phyloP scores from a whole-genome alignment of 2,113 vertebrate genomes.

The Micromys minutus region DNA sequence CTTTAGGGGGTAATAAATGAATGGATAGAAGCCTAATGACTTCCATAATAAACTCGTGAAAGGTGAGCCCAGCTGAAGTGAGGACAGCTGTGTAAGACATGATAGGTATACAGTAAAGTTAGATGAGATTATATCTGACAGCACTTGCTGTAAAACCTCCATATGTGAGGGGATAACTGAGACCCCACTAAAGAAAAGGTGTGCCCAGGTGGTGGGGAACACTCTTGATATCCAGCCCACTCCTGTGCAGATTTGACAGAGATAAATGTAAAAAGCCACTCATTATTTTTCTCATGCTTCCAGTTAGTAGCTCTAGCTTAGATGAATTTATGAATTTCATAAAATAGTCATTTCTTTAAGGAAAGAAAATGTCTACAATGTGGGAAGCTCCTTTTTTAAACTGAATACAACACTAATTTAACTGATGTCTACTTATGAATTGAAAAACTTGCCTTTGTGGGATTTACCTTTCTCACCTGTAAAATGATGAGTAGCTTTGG shows the following conservation, averaged over 20 bases:
- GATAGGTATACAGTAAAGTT: not conserved
- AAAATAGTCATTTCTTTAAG: not conserved
- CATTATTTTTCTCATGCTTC: not conserved
- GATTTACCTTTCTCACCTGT: not conserved
- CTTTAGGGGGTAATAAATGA: slow-evolving; percentile 26
- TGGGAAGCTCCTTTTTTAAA: not conserved
- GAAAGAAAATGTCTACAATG: not conserved
- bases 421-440: not conserved
- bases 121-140: not conserved
- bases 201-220: not conserved
- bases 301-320: not conserved
- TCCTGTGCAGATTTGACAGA: not conserved
- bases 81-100: not conserved
- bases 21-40: not conserved
- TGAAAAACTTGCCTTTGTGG: not conserved
- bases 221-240: not conserved
- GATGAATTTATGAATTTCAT: not conserved
- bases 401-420: not conserved
- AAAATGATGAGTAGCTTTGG: not conserved
- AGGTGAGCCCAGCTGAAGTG: not conserved
- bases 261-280: not conserved
- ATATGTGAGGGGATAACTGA: slow-evolving; percentile 11
- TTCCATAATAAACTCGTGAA: slow-evolving; percentile 30
- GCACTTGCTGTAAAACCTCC: not conserved
- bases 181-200: not conserved